Conservation (phyloP, 1,140 invertebrate genomes). For the Sarcophaga bullata region DNA sequence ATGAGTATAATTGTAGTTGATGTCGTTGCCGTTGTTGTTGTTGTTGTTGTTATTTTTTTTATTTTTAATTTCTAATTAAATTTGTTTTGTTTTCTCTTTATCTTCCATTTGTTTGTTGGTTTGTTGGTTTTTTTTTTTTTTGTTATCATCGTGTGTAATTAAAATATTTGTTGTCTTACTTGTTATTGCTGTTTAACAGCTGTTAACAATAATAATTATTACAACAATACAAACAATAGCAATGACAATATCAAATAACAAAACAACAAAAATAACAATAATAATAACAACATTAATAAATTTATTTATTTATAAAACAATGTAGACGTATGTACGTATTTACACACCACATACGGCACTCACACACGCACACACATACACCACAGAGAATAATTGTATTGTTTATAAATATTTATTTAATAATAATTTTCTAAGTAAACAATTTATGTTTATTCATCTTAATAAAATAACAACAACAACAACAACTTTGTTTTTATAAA, state of each 20-base stretch:
- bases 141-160: background rate
- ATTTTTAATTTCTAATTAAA: background rate
- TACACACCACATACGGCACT: too few relatives aligned
- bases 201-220: background rate
- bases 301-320: background rate
- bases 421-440: conserved; percentile 24
- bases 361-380: too few relatives aligned
- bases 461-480: background rate
- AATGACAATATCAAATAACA: background rate
- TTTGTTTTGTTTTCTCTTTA: conserved; percentile 1
- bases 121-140: too few relatives aligned
- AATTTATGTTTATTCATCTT: conserved; percentile 19
- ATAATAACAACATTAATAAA: conserved; percentile 9
- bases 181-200: background rate
- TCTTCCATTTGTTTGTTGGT: background rate
- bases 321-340: too few relatives aligned
- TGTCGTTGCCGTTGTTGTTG: background rate
- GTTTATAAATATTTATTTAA: background rate
- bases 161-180: background rate
- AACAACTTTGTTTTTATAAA: too few relatives aligned
- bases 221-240: background rate
- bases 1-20: background rate
- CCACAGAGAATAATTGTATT: too few relatives aligned
- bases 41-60: background rate
- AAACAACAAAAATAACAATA: background rate